Percentiles rank a stretch among this genome's conserved stretches.
Conservation (phyloP, 2,888 invertebrate species). For the Heliconius erato region DNA sequence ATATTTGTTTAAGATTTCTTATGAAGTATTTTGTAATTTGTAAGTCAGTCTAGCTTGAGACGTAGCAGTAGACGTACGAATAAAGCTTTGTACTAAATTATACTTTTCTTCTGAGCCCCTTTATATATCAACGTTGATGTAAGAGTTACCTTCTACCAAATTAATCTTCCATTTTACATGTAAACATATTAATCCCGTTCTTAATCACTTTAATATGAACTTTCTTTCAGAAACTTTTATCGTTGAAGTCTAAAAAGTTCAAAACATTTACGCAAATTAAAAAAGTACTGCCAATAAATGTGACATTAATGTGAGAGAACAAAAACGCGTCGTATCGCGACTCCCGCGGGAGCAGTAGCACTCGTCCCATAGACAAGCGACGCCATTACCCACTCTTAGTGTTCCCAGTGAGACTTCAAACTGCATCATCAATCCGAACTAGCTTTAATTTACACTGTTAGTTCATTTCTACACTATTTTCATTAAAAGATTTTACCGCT, state of each 20-base stretch:
- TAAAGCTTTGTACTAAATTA: no score
- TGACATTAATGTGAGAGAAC: slow-evolving; percentile 18
- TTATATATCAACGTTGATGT: no score
- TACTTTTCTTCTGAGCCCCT: no score
- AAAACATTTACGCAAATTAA: slow-evolving; percentile 2
- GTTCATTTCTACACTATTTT: slow-evolving; percentile 29
- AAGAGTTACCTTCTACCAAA: no score
- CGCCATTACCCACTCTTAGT: slow-evolving; percentile 39
- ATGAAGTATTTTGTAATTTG: no score
- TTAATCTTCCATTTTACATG: no score
- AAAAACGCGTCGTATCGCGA: slow-evolving; percentile 20
- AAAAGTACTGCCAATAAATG: slow-evolving; percentile 25
- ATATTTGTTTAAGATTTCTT: no score
- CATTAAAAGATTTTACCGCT: not conserved
- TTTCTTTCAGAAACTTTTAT: no score
- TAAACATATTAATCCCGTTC: no score
- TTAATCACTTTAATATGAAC: no score
- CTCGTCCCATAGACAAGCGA: slow-evolving; percentile 36
- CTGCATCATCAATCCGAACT: slow-evolving; percentile 29
- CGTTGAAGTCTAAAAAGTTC: not conserved
- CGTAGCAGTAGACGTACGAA: no score
- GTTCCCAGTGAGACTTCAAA: slow-evolving; percentile 33
- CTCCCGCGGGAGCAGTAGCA: slow-evolving; percentile 28
- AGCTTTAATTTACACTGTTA: slow-evolving; percentile 29
- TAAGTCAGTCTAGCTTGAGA: no score